Percentiles rank a stretch among this genome's conserved stretches.
Evolutionary conservation across 2,797 vertebrate species (phyloP).

Genomic region (Calcarius lapponicus): DNA sequence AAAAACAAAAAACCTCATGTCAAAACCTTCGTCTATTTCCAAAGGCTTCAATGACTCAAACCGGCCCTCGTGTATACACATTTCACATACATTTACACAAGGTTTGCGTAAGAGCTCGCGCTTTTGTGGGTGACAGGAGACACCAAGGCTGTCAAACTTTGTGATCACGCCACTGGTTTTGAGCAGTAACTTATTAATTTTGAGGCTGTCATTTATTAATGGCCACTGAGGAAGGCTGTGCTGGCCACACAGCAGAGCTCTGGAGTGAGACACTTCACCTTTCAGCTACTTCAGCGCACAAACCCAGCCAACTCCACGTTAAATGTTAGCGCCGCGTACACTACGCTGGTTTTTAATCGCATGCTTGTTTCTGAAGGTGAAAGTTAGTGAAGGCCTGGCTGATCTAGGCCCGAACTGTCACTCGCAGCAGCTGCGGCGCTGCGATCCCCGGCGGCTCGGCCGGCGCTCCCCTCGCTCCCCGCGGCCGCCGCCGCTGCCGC

Average conservation of each 20-base stretch:
- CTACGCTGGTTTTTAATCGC: accelerated
- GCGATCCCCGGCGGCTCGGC: neutral
- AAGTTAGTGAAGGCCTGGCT: neutral
- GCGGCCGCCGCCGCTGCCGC: neutral
- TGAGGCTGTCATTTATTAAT: neutral
- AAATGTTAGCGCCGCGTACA: accelerated
- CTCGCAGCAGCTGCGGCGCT: neutral
- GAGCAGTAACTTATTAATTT: neutral
- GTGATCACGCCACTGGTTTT: accelerated
- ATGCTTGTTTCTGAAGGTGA: accelerated
- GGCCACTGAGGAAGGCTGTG: too few species aligned
- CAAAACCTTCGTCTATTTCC: accelerated
- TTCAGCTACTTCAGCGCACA: neutral
- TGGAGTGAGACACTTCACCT: accelerated
- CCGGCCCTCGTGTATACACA: accelerated
- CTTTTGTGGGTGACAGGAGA: neutral
- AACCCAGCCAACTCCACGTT: accelerated
- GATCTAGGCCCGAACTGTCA: accelerated
- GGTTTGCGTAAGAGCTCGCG: neutral
- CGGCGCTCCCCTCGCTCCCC: neutral
- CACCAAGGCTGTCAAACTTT: accelerated
- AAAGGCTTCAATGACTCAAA: neutral
- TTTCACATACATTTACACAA: accelerated
- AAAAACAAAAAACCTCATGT: too few species aligned
- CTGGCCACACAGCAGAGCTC: too few species aligned